Conservation (phyloP, 92 coral and sea anemone genomes). For the Porites rus region DNA sequence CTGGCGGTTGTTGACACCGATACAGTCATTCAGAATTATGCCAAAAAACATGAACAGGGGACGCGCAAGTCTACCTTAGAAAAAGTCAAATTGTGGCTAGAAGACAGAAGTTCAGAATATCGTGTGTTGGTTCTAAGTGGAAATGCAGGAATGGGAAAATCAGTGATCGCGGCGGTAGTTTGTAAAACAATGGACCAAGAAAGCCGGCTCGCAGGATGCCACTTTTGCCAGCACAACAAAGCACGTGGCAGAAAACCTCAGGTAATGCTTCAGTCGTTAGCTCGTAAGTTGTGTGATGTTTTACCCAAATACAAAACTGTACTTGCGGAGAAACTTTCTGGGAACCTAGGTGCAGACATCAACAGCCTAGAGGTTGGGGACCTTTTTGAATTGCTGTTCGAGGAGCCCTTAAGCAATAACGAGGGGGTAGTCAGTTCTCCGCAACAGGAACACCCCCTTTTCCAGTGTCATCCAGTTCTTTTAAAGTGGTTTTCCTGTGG, state of each 20-base stretch:
- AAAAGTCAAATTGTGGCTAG: constrained; percentile 27
- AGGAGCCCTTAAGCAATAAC: too few relatives aligned
- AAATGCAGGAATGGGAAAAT: constrained; percentile 68
- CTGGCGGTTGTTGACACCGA: constrained; percentile 45
- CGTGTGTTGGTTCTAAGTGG: constrained; percentile 48
- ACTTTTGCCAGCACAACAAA: constrained; percentile 56
- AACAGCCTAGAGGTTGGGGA: too few relatives aligned
- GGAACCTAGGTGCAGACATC: not conserved
- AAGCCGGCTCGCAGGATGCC: constrained; percentile 49
- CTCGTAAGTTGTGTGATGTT: constrained; percentile 42
- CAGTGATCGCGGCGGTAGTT: constrained; percentile 57
- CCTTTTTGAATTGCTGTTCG: too few relatives aligned
- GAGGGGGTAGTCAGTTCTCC: too few relatives aligned
- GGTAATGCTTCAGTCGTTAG: constrained; percentile 63
- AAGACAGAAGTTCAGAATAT: constrained; percentile 17
- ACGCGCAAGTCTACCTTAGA: constrained; percentile 48
- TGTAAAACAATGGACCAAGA: constrained; percentile 41
- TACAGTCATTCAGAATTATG: not conserved
- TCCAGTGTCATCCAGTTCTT: too few relatives aligned
- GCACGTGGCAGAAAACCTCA: constrained; percentile 52
- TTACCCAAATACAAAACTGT: constrained; percentile 44
- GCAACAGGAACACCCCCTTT: too few relatives aligned
- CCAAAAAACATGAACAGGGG: constrained; percentile 8
- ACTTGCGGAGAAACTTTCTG: constrained; percentile 48
- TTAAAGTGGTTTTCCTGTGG: too few relatives aligned